Conservation (phyloP, 2,113 vertebrate species). For the Laticauda colubrina region DNA sequence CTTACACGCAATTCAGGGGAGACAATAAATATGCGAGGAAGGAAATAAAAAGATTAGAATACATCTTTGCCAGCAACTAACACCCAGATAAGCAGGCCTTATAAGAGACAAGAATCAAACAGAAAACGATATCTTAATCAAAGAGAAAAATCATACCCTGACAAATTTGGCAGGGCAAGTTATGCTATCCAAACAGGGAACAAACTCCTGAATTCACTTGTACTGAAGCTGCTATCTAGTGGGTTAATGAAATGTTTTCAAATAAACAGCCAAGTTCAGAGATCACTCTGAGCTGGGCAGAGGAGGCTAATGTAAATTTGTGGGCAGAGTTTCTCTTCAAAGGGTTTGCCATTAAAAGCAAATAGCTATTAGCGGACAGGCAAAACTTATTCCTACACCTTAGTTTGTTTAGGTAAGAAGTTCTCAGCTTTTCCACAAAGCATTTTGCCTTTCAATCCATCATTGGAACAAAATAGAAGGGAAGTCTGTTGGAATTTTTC, state of each 20-base stretch:
- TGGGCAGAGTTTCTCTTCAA: not conserved
- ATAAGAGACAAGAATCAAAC: not conserved
- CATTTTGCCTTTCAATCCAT: not conserved
- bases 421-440: not conserved
- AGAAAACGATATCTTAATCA: not conserved
- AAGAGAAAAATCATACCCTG: not conserved
- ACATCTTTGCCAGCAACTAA: not conserved
- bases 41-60: not conserved
- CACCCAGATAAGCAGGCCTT: not conserved
- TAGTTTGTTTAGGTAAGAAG: not conserved
- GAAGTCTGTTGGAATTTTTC: not conserved
- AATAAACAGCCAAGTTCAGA: not conserved
- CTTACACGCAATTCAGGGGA: not conserved
- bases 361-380: not conserved
- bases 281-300: not conserved
- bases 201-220: not conserved
- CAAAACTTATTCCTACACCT: not conserved
- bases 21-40: not conserved
- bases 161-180: not conserved
- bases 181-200: not conserved
- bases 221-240: not conserved
- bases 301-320: not conserved
- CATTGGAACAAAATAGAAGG: not conserved
- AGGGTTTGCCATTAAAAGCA: not conserved
- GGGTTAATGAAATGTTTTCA: not conserved